Conservation (phyloP, 2,113 vertebrate genomes). For the Oplegnathus fasciatus region DNA sequence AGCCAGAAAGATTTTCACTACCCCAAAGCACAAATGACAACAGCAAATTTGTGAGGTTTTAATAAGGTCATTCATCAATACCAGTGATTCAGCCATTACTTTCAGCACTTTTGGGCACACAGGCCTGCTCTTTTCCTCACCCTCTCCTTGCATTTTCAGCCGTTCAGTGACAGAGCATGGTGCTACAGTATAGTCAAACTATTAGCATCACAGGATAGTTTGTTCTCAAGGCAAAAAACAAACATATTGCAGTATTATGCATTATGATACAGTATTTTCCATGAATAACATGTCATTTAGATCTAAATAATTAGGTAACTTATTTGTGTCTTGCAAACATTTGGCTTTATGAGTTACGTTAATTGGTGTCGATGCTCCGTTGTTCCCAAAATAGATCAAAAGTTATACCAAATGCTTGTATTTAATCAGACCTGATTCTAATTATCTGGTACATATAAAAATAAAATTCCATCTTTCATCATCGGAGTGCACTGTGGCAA, state of each 20-base stretch:
- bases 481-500: not conserved
- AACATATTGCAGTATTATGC: not conserved
- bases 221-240: slow-evolving; percentile 9
- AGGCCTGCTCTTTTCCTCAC: not conserved
- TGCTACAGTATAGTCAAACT: not conserved
- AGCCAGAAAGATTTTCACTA: not conserved
- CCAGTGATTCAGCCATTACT: slow-evolving; percentile 17
- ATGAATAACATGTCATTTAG: not conserved
- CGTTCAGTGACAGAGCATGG: not conserved
- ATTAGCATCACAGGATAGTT: not conserved
- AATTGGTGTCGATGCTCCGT: not conserved
- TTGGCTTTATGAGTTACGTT: not conserved
- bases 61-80: slow-evolving; percentile 18
- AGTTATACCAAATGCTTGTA: not conserved
- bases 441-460: not conserved
- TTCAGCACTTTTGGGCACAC: not conserved
- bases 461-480: not conserved
- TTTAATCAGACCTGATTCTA: not conserved
- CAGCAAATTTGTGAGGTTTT: slow-evolving; percentile 29
- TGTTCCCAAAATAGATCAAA: slow-evolving; percentile 20
- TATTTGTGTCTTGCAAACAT: not conserved
- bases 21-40: slow-evolving; percentile 2
- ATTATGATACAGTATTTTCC: not conserved
- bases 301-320: not conserved
- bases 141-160: slow-evolving; percentile 10